A percentile compares a stretch with the other conserved stretches of the same genome.
These are phyloP conservation scores for Notechis scutatus DNA, from an alignment of 2,113 vertebrate species.

Conservation along the genomic window DNA sequence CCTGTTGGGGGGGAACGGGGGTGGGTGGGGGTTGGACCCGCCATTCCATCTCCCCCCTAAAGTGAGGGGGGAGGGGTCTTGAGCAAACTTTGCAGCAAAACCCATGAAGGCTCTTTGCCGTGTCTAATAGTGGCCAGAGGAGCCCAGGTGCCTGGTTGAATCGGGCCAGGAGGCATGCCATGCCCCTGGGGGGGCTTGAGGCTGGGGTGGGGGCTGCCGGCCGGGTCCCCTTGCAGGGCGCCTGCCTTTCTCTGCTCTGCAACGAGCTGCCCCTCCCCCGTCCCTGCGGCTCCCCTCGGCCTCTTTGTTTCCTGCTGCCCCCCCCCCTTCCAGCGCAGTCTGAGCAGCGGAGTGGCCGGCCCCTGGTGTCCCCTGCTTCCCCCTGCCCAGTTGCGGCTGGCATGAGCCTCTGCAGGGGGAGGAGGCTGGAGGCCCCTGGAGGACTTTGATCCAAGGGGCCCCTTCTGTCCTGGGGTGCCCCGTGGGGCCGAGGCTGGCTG, in stretches of 20 bases:
- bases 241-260: background rate
- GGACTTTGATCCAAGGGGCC: background rate
- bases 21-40: too few species aligned
- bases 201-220: background rate
- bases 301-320: constrained; percentile 53
- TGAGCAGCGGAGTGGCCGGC: background rate
- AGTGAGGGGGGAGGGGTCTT: too few species aligned
- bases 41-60: too few species aligned
- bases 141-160: background rate
- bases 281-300: constrained; percentile 10
- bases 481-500: background rate
- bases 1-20: too few species aligned
- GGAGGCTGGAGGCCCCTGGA: too few species aligned
- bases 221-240: background rate
- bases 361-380: background rate
- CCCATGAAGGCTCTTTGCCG: background rate
- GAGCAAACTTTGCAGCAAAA: background rate
- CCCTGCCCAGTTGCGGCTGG: too few species aligned
- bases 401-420: background rate
- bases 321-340: constrained; percentile 35
- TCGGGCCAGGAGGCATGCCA: too few species aligned
- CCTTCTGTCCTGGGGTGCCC: background rate
- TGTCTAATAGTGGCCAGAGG: too few species aligned
- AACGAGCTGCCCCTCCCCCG: constrained; percentile 2
- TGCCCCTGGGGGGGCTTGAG: background rate